Evolutionary conservation across 2,113 vertebrate genomes (phyloP).

Genomic region (Amazona guildingii): DNA sequence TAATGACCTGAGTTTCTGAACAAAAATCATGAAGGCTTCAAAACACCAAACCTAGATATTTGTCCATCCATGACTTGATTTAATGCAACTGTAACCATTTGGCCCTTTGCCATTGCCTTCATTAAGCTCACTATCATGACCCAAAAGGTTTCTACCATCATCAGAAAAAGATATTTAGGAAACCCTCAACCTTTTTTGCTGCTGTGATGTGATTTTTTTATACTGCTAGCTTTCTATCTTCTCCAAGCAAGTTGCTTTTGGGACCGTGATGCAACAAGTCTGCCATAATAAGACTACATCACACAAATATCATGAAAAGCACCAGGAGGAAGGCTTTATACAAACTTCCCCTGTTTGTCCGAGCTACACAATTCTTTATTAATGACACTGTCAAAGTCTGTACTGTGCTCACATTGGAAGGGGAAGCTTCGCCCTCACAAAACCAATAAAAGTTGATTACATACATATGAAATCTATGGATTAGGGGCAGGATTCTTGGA

Average conservation of each 20-base stretch:
- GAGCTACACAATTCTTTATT: constrained; percentile 39
- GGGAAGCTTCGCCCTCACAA: constrained; percentile 50
- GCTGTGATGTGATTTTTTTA: background rate
- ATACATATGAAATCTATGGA: constrained; percentile 65
- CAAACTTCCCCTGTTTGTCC: background rate
- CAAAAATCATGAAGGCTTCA: background rate
- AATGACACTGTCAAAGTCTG: constrained; percentile 44
- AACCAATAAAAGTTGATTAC: constrained; percentile 71
- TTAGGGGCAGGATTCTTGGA: constrained; percentile 59
- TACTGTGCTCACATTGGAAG: constrained; percentile 40
- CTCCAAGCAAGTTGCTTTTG: background rate
- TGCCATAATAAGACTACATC: background rate
- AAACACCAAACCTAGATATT: background rate
- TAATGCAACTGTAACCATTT: background rate
- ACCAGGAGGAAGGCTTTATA: background rate
- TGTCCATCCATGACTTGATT: background rate
- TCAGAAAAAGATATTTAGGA: background rate
- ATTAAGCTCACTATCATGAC: background rate
- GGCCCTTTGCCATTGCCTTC: constrained; percentile 3
- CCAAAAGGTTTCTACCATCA: background rate
- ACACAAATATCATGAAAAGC: background rate
- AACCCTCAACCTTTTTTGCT: background rate
- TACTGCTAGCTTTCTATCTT: background rate
- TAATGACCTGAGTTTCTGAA: background rate
- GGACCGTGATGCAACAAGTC: background rate